These are phyloP conservation scores for Micrasema minimum DNA, from an alignment of 1,140 invertebrate genomes.

Conservation along the genomic window DNA sequence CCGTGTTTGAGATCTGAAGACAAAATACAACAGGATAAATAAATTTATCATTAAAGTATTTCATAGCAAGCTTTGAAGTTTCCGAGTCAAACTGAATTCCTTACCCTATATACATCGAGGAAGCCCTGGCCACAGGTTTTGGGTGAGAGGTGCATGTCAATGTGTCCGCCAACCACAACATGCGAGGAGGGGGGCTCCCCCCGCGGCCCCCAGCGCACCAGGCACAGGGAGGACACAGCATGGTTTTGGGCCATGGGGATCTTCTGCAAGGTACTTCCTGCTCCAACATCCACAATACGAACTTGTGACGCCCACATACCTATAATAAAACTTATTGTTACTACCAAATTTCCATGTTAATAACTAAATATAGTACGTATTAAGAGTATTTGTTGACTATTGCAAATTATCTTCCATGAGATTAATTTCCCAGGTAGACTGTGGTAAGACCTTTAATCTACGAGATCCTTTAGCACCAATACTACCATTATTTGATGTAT, in stretches of 20 bases:
- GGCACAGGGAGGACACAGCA: conserved; percentile 87
- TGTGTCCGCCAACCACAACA: conserved; percentile 75
- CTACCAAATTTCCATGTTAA: too few species aligned
- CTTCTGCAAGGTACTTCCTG: conserved; percentile 81
- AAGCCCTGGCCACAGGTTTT: conserved; percentile 81
- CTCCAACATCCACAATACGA: conserved; percentile 89
- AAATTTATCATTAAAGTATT: too few species aligned
- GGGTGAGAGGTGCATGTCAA: conserved; percentile 91
- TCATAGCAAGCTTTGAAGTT: too few species aligned
- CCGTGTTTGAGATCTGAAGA: conserved; percentile 41
- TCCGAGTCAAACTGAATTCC: too few species aligned
- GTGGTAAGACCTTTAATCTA: conserved; percentile 45
- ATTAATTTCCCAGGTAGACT: too few species aligned
- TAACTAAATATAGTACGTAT: too few species aligned
- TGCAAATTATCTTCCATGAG: too few species aligned
- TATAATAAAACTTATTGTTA: too few species aligned
- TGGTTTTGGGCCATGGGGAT: conserved; percentile 95
- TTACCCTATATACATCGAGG: conserved; percentile 91
- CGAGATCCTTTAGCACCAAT: conserved; percentile 52
- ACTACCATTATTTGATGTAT: conserved; percentile 40
- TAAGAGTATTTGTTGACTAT: too few species aligned
- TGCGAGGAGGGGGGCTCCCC: conserved; percentile 58
- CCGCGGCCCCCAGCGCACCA: conserved; percentile 66
- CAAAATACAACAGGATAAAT: conserved; percentile 4
- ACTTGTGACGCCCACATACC: conserved; percentile 98